Percentiles rank a stretch among this genome's conserved stretches.
phyloP scores from a whole-genome alignment of 2,113 vertebrate species.

The Gracilinanus agilis region DNA sequence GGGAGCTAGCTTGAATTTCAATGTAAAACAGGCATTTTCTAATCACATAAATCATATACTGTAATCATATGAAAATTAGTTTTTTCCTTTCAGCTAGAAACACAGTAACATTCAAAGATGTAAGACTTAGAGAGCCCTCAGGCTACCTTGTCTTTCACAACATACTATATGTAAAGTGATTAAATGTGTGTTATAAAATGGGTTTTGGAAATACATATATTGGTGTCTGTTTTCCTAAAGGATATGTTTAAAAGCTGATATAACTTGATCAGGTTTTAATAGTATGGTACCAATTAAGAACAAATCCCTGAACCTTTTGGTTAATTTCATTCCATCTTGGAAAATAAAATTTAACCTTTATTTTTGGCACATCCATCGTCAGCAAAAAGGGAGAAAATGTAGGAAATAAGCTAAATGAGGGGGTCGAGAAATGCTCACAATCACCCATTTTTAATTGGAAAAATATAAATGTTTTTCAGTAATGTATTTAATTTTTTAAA shows the following conservation, averaged over 20 bases:
- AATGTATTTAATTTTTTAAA: constrained; percentile 34
- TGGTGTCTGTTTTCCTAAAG: constrained; percentile 49
- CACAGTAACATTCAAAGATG: not conserved
- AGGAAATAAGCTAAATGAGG: constrained; percentile 50
- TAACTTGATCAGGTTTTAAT: constrained; percentile 54
- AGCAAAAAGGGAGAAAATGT: constrained; percentile 36
- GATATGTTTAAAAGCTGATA: not conserved
- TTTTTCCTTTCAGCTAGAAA: constrained; percentile 45
- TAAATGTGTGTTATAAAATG: not conserved
- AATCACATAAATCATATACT: constrained; percentile 63
- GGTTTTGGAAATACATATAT: not conserved
- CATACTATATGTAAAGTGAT: not conserved
- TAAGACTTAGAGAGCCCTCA: not conserved
- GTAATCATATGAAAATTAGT: constrained; percentile 46
- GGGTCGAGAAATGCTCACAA: constrained; percentile 32
- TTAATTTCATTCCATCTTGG: constrained; percentile 41
- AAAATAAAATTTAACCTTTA: constrained; percentile 61
- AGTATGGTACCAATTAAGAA: constrained; percentile 33
- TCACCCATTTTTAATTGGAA: constrained; percentile 64
- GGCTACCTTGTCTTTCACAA: not conserved
- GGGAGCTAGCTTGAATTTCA: constrained; percentile 49
- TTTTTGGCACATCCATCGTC: constrained; percentile 59
- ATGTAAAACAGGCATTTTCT: constrained; percentile 71
- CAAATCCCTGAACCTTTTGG: constrained; percentile 62
- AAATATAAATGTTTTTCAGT: constrained; percentile 73